Conservation (phyloP, 1,140 invertebrate species). For the Zophobas atratus region DNA sequence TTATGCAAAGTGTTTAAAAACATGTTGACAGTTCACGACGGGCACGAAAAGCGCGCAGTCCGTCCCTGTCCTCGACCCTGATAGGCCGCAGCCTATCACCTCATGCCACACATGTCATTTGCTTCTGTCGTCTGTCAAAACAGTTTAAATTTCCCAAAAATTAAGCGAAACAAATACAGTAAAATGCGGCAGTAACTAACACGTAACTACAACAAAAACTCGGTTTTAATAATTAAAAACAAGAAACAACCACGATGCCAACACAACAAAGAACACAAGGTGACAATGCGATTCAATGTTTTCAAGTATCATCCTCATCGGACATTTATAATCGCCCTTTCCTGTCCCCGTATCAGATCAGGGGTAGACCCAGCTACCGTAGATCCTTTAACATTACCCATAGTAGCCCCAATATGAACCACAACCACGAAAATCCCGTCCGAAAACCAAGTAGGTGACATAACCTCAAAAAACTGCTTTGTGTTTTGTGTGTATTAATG, state of each 20-base stretch:
- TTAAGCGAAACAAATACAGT: constrained; percentile 14
- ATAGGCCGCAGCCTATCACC: too few species aligned
- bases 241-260: constrained; percentile 4
- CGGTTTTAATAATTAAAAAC: neutral
- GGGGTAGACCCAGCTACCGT: constrained; percentile 53
- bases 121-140: neutral
- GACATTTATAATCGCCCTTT: constrained; percentile 58
- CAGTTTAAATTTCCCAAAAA: constrained; percentile 22
- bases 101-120: neutral
- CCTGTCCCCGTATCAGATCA: constrained; percentile 48
- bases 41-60: too few species aligned
- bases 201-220: neutral
- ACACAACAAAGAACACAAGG: constrained; percentile 50
- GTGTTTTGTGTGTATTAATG: neutral
- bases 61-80: too few species aligned
- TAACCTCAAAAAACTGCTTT: constrained; percentile 1
- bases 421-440: constrained; percentile 17
- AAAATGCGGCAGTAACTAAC: constrained; percentile 23
- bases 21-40: too few species aligned
- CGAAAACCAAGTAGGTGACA: constrained; percentile 20
- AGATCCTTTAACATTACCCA: constrained; percentile 44
- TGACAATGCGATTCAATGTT: constrained; percentile 60
- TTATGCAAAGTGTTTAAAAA: too few species aligned
- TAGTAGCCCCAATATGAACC: constrained; percentile 8
- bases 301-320: constrained; percentile 60